Evolutionary conservation across 2,113 vertebrate species (phyloP).

Genomic region (Oreochromis aureus): DNA sequence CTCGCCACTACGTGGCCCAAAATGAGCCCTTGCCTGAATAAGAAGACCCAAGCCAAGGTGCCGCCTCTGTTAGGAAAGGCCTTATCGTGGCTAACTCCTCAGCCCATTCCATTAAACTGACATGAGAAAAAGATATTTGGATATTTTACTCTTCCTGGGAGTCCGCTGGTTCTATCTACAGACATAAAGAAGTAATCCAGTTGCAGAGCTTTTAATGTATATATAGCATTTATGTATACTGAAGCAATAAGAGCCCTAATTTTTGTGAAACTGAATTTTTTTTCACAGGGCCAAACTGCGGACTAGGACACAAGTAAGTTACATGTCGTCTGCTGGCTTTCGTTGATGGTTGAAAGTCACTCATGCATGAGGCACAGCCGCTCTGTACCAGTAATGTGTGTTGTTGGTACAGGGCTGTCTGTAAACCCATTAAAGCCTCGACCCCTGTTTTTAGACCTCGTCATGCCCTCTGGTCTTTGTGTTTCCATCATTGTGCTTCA

Average conservation of each 20-base stretch:
- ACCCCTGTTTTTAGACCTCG: slow-evolving; percentile 28
- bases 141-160: not conserved
- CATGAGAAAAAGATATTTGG: slow-evolving; percentile 2
- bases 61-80: not conserved
- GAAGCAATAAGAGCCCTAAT: not conserved
- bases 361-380: slow-evolving; percentile 42
- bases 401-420: slow-evolving; percentile 46
- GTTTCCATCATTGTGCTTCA: slow-evolving; percentile 46
- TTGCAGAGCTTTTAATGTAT: not conserved
- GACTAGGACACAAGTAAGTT: not conserved
- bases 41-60: slow-evolving; percentile 1
- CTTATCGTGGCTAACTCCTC: not conserved
- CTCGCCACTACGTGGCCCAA: not conserved
- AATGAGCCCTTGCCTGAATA: slow-evolving; percentile 12
- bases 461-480: slow-evolving; percentile 63
- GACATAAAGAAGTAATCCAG: not conserved
- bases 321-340: not conserved
- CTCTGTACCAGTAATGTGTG: slow-evolving; percentile 36
- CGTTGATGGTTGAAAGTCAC: slow-evolving; percentile 32
- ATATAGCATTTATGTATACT: not conserved
- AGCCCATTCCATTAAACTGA: slow-evolving; percentile 6
- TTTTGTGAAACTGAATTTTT: not conserved
- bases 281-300: not conserved
- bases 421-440: slow-evolving; percentile 49
- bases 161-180: not conserved